Percentiles rank a stretch among this genome's conserved stretches.
Evolutionary conservation across 2,113 vertebrate species (phyloP).

Genomic region (Motacilla tschutschensis): DNA sequence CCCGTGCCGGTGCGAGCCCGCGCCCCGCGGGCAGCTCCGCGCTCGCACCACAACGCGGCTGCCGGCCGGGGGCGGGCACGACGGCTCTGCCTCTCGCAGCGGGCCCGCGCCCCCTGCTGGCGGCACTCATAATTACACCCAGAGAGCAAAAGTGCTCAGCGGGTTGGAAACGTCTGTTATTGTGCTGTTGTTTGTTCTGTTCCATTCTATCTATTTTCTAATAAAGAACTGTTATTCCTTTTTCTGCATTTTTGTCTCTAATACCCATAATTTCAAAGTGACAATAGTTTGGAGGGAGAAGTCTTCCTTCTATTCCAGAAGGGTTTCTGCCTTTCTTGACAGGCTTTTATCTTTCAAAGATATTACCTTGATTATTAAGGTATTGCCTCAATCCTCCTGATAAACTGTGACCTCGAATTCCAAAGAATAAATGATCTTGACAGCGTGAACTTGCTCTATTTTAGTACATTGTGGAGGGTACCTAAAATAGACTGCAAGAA

Average conservation of each 20-base stretch:
- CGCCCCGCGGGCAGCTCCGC: not conserved
- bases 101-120: not conserved
- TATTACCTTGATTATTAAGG: not conserved
- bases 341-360: not conserved
- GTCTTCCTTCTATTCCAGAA: not conserved
- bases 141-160: not conserved
- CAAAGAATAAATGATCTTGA: not conserved
- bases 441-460: not conserved
- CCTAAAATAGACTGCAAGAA: not conserved
- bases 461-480: not conserved
- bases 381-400: not conserved
- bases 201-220: not conserved
- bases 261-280: not conserved
- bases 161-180: accelerated
- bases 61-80: not conserved
- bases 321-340: not conserved
- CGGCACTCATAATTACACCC: not conserved
- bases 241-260: not conserved
- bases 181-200: not conserved
- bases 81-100: not conserved
- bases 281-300: not conserved
- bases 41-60: not conserved
- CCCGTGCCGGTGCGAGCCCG: not conserved
- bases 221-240: not conserved
- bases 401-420: not conserved